Evolutionary conservation across 2,797 vertebrate genomes (phyloP).

Genomic region (Crenuchus spilurus): DNA sequence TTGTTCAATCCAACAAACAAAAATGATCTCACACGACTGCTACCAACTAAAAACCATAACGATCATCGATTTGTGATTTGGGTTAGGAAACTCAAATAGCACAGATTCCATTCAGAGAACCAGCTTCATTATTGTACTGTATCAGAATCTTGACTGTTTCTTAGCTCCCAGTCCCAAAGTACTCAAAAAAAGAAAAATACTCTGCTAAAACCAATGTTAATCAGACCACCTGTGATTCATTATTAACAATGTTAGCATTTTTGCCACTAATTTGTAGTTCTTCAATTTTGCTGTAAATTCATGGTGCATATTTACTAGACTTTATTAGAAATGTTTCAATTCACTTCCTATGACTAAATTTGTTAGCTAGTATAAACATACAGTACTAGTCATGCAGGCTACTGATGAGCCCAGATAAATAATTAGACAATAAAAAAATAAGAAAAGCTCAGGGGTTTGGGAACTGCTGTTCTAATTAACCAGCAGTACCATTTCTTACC

Average conservation of each 20-base stretch:
- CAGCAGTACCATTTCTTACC: background rate
- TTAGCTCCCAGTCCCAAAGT: slow-evolving; percentile 13
- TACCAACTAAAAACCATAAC: slow-evolving; percentile 68
- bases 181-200: background rate
- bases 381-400: background rate
- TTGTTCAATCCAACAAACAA: slow-evolving; percentile 68
- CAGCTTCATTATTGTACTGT: slow-evolving; percentile 30
- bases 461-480: too few relatives aligned
- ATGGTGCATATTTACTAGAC: background rate
- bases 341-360: too few relatives aligned
- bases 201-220: background rate
- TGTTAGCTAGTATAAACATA: background rate
- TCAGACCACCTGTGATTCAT: background rate
- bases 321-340: background rate
- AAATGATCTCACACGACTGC: slow-evolving; percentile 35
- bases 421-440: too few relatives aligned
- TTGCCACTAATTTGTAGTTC: background rate
- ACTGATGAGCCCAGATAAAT: background rate
- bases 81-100: slow-evolving; percentile 70
- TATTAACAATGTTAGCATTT: background rate
- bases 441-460: too few relatives aligned
- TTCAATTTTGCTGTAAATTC: background rate
- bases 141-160: slow-evolving; percentile 11
- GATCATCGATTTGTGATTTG: slow-evolving; percentile 68
- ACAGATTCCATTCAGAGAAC: slow-evolving; percentile 45